Base-by-base conservation (phyloP, 2,888 invertebrate genomes). In the Lochmaea capreae region DNA sequence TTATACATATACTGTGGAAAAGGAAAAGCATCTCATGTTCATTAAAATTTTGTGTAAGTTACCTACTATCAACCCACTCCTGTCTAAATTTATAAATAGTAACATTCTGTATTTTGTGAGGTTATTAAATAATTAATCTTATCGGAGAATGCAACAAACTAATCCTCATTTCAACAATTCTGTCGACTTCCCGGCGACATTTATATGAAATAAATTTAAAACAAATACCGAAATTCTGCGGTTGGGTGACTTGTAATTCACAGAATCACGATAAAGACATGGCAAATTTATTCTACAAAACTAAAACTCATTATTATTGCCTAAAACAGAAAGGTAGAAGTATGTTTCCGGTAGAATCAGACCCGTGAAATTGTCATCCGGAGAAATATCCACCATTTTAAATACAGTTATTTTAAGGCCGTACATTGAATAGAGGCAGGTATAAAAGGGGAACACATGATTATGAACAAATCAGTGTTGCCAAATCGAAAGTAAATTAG, bases 291-390 rank as follows among this genome's bases (percentile, higher is more conserved):
- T 43, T 59, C 46, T 67, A 59, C 39, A 43, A 58, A 67, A 59
- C 59, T 54, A 54, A 67, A 43, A 59, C 62, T 66, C 66, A 62
- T 62, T 62, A 52, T 69, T 49, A 69, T 49, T 62, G 52, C 69
- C 61, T 69, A 69, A 62, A 69, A 57, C 57, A 69, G 52, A 33
- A 22, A 26, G n/a, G 62, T 43, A 62, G 62, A 62, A 12, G 62
- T 39, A 62, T 33, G 65, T 59, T 71, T 71, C 71, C 71, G 71
- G 43, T 65, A 65, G 42, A 65, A 65, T 58, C 71, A 71, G 46
- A 59, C 18, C 58, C 71, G 63, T 65, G 63, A 71, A 71, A 71
- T 71, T 71, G 65, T 71, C 59, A 69, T 69, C 69, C 69, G 69
- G 61, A 43, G 43, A 62, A 62, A 42, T 39, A 62, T 62, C 16